Conservation (phyloP, 2,888 invertebrate species). For the Heliconius ismenius region DNA sequence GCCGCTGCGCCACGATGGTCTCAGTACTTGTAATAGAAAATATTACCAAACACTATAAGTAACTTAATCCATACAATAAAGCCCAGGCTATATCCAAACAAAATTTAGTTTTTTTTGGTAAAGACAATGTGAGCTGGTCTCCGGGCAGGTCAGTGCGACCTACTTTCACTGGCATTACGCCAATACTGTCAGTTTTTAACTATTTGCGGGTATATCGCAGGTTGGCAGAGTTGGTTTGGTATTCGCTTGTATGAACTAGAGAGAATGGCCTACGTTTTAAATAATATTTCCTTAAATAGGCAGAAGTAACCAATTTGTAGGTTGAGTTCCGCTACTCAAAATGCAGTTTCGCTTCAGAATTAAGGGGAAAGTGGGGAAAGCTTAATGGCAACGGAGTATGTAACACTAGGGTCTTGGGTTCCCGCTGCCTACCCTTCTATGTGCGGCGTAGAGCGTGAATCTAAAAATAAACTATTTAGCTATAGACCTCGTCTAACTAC, state of each 20-base stretch:
- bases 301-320: too few relatives aligned
- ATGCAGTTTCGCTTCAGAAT: not conserved
- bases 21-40: not conserved
- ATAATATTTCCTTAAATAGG: not conserved
- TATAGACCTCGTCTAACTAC: too few relatives aligned
- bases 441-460: not conserved
- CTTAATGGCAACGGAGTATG: not conserved
- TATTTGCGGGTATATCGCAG: constrained; percentile 13
- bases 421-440: not conserved
- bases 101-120: constrained; percentile 5
- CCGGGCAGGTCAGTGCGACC: constrained; percentile 33
- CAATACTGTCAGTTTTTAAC: constrained; percentile 29
- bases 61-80: not conserved
- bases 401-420: not conserved
- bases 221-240: constrained; percentile 2
- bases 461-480: not conserved
- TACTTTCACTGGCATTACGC: constrained; percentile 34
- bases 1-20: not conserved
- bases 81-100: not conserved
- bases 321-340: not conserved
- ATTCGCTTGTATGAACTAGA: constrained; percentile 1
- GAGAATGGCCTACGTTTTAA: not conserved
- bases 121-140: constrained; percentile 14
- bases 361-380: not conserved
- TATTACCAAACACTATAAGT: not conserved